Conservation (phyloP, 1,140 invertebrate species). For the Drosophila ercepeae region DNA sequence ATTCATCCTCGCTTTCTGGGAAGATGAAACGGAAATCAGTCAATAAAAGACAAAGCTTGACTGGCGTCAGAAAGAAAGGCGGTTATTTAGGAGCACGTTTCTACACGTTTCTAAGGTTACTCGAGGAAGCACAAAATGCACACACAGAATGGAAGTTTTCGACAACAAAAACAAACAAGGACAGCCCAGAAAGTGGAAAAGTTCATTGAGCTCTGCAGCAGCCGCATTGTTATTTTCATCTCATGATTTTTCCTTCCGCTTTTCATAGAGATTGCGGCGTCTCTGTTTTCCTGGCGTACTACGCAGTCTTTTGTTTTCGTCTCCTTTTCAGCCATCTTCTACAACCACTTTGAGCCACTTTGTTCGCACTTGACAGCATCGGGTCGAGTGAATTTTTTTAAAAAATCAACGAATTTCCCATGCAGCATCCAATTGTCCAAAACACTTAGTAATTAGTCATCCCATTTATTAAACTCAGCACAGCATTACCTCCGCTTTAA, state of each 20-base stretch:
- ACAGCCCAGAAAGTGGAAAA: constrained; percentile 40
- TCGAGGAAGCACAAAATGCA: constrained; percentile 9
- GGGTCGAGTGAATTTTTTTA: background rate
- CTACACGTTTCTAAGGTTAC: background rate
- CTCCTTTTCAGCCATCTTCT: constrained; percentile 32
- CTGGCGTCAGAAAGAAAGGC: background rate
- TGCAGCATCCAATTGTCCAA: background rate
- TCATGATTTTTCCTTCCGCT: constrained; percentile 36
- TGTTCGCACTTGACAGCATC: constrained; percentile 57
- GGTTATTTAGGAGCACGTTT: background rate
- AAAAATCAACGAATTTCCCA: background rate
- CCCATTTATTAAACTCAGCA: background rate
- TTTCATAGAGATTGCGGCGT: constrained; percentile 18
- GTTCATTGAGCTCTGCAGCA: constrained; percentile 61
- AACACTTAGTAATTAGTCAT: background rate
- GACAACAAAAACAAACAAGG: constrained; percentile 6
- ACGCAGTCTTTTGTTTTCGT: constrained; percentile 47
- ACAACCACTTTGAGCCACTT: constrained; percentile 43
- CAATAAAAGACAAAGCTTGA: no score
- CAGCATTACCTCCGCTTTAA: background rate
- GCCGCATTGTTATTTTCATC: constrained; percentile 40
- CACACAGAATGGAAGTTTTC: constrained; percentile 11
- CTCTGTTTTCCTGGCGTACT: constrained; percentile 30
- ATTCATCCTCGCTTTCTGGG: no score
- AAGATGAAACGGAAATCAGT: no score